phyloP scores from a whole-genome alignment of 2,797 vertebrate species.

The Pseudotriccus pelzelni region DNA sequence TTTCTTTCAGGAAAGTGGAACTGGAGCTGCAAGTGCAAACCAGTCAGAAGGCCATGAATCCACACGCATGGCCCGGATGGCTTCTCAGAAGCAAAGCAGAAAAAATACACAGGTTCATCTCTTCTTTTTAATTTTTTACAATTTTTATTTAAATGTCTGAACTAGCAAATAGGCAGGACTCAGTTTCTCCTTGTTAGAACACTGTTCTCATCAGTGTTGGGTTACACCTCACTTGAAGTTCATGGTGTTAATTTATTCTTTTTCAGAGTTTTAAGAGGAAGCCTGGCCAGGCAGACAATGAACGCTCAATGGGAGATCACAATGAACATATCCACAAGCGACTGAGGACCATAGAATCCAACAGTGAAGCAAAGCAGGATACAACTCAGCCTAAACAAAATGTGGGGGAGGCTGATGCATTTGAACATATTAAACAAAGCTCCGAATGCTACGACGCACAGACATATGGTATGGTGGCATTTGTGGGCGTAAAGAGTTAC shows the following conservation, averaged over 20 bases:
- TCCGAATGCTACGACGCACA: constrained; percentile 85
- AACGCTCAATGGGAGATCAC: constrained; percentile 87
- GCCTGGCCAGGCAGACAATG: constrained; percentile 89
- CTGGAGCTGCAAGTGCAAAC: constrained; percentile 89
- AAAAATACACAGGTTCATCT: constrained; percentile 86
- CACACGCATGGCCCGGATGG: constrained; percentile 83
- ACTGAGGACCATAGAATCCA: constrained; percentile 83
- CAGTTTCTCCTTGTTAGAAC: neutral
- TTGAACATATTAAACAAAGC: constrained; percentile 87
- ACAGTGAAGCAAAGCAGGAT: constrained; percentile 58
- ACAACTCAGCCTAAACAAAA: constrained; percentile 41
- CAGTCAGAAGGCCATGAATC: constrained; percentile 93
- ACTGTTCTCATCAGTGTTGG: neutral
- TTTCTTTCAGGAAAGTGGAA: constrained; percentile 86
- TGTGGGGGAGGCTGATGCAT: constrained; percentile 84
- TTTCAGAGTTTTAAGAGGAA: constrained; percentile 92
- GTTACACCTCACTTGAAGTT: neutral
- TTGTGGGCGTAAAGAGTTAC: neutral
- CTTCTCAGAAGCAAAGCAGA: constrained; percentile 83
- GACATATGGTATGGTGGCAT: constrained; percentile 86
- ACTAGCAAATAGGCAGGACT: neutral
- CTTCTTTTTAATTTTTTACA: neutral
- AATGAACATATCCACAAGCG: constrained; percentile 88
- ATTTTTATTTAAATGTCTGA: neutral
- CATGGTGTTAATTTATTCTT: neutral